Evolutionary conservation across 2,113 vertebrate genomes (phyloP).

Genomic region (Myocastor coypus): DNA sequence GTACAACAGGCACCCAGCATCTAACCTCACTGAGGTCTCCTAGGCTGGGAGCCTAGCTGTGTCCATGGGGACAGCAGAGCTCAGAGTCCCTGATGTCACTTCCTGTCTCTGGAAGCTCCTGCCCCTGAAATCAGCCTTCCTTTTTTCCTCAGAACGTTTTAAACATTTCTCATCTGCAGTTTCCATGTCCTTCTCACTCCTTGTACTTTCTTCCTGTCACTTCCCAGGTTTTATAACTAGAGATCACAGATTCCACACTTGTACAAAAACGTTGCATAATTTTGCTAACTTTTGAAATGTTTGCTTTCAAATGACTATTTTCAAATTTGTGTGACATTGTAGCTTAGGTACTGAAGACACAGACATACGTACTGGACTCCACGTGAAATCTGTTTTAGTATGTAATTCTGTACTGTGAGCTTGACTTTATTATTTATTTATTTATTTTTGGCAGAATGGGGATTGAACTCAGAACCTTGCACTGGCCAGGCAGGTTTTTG

Average conservation of each 20-base stretch:
- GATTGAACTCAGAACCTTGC: too few relatives aligned
- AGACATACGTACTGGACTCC: not conserved
- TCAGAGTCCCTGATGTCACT: too few relatives aligned
- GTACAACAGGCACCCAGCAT: not conserved
- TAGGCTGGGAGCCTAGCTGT: not conserved
- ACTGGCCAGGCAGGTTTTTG: too few relatives aligned
- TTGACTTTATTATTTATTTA: too few relatives aligned
- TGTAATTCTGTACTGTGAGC: not conserved
- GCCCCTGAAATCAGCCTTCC: too few relatives aligned
- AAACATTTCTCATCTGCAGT: too few relatives aligned
- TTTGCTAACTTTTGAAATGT: not conserved
- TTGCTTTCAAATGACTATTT: not conserved
- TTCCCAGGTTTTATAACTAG: not conserved
- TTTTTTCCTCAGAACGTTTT: too few relatives aligned
- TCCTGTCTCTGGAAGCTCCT: too few relatives aligned
- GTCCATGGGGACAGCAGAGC: not conserved
- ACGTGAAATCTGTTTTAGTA: not conserved
- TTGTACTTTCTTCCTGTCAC: too few relatives aligned
- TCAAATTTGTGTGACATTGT: not conserved
- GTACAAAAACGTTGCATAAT: not conserved
- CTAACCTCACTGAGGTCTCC: not conserved
- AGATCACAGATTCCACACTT: not conserved
- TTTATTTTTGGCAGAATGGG: too few relatives aligned
- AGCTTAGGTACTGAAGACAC: not conserved
- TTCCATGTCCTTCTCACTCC: too few relatives aligned